Evolutionary conservation across 1,140 invertebrate species (phyloP).

Genomic region (Phthorimaea operculella): DNA sequence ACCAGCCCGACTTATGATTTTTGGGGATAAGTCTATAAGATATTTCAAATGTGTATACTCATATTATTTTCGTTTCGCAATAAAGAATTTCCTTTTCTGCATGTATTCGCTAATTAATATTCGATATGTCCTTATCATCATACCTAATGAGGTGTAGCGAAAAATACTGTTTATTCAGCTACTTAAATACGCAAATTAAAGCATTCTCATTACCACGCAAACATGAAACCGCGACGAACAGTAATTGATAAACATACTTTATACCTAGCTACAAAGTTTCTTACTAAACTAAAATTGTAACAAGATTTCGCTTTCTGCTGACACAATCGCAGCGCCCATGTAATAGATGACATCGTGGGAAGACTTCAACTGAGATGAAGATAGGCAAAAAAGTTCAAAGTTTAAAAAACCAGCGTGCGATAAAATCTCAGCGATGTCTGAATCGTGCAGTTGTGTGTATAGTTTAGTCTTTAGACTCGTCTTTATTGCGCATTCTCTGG

Average conservation of each 20-base stretch:
- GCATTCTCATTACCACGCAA: not conserved
- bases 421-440: slow-evolving; percentile 5
- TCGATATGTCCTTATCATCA: too few species aligned
- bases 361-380: slow-evolving; percentile 7
- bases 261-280: not conserved
- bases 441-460: not conserved
- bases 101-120: too few species aligned
- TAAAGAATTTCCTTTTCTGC: too few species aligned
- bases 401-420: not conserved
- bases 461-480: too few species aligned
- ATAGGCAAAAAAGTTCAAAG: not conserved
- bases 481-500: too few species aligned
- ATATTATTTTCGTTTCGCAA: too few species aligned
- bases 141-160: not conserved
- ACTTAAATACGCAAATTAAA: not conserved
- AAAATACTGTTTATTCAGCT: not conserved
- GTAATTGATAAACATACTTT: not conserved
- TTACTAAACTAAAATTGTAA: not conserved
- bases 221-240: not conserved
- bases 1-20: too few species aligned
- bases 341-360: slow-evolving; percentile 20
- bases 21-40: too few species aligned
- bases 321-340: slow-evolving; percentile 11
- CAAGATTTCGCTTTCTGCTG: not conserved
- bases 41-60: too few species aligned